These are phyloP conservation scores for Cyclargus thomasi DNA, from an alignment of 1,140 invertebrate species.

Conservation along the genomic window DNA sequence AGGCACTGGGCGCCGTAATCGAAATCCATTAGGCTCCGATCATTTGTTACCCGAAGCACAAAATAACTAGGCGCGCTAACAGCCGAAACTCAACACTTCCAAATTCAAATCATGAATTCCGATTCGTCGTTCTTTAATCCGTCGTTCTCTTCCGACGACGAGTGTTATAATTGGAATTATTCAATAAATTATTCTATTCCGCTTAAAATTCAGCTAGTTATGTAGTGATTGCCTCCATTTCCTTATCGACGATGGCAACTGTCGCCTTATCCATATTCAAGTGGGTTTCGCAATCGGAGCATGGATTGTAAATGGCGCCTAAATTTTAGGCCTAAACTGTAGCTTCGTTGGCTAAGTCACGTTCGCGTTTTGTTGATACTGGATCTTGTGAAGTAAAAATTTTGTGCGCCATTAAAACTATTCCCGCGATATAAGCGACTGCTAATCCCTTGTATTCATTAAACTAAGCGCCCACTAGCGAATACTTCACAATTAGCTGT, in stretches of 20 bases:
- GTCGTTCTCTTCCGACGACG: neutral
- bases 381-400: too few relatives aligned
- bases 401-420: too few relatives aligned
- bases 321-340: conserved; percentile 7
- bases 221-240: conserved; percentile 14
- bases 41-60: neutral
- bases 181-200: conserved; percentile 8
- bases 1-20: neutral
- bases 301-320: conserved; percentile 16
- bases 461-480: neutral
- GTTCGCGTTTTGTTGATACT: neutral
- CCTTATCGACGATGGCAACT: conserved; percentile 16
- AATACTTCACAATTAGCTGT: neutral
- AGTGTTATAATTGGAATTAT: conserved; percentile 2
- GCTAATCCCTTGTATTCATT: neutral
- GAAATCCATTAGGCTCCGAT: neutral
- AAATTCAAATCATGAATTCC: conserved; percentile 1
- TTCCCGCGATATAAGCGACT: neutral
- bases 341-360: neutral
- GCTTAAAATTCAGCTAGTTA: conserved; percentile 9
- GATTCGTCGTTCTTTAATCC: neutral
- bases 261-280: conserved; percentile 33
- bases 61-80: neutral
- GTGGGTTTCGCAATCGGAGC: conserved; percentile 27
- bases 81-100: neutral